These are phyloP conservation scores for Habroteleia sp. DNA, from an alignment of 2,888 invertebrate species.

Conservation along the genomic window DNA sequence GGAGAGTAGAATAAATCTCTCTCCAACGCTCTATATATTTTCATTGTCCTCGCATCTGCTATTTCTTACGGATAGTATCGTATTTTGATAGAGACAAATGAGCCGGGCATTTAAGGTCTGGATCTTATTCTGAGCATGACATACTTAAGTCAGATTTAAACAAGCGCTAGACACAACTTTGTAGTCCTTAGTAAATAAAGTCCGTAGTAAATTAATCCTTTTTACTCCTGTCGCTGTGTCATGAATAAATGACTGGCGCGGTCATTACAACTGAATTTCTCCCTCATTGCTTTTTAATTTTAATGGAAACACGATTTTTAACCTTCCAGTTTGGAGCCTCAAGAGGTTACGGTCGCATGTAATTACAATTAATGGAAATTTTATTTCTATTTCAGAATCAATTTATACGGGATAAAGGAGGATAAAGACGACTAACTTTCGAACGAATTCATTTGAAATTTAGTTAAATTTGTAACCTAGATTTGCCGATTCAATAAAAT, in stretches of 20 bases:
- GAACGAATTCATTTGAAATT: too few species aligned
- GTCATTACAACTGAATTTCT: too few species aligned
- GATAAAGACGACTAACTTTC: too few species aligned
- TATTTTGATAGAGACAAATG: conserved; percentile 64
- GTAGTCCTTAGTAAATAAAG: too few species aligned
- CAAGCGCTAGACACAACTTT: conserved; percentile 12
- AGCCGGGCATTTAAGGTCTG: conserved; percentile 51
- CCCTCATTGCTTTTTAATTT: neutral
- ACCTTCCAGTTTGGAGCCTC: too few species aligned
- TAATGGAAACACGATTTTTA: neutral
- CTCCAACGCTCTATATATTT: conserved; percentile 58
- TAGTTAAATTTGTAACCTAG: too few species aligned
- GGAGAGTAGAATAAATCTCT: conserved; percentile 53
- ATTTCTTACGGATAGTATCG: conserved; percentile 57
- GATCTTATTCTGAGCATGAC: conserved; percentile 46
- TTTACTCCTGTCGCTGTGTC: conserved; percentile 1
- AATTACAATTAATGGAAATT: too few species aligned
- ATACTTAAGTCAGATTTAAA: conserved; percentile 48
- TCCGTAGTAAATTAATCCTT: conserved; percentile 11
- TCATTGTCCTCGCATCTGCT: conserved; percentile 63
- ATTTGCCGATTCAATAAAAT: too few species aligned
- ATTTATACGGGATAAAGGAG: too few species aligned
- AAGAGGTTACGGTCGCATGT: too few species aligned
- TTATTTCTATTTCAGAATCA: too few species aligned
- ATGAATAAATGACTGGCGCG: conserved; percentile 3